A percentile compares a stretch with the other conserved stretches of the same genome.
Conservation (phyloP, 2,888 invertebrate species). For the Halocaridina rubra region DNA sequence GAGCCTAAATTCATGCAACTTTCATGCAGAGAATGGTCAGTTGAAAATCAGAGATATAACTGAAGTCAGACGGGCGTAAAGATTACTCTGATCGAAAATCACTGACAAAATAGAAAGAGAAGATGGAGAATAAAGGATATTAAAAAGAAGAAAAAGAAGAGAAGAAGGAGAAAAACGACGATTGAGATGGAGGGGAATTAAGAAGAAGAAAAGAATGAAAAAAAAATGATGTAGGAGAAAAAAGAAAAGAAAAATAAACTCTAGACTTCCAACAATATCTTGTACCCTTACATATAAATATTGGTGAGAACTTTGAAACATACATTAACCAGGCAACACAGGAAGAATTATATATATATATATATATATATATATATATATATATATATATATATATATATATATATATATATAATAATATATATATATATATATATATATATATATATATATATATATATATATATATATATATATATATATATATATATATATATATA, state of each 20-base stretch:
- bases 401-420: conserved; percentile 10
- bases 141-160: not conserved
- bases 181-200: not conserved
- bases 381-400: not conserved
- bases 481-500: not conserved
- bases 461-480: conserved; percentile 10
- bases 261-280: not conserved
- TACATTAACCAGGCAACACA: not conserved
- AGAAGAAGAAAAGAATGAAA: not conserved
- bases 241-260: not conserved
- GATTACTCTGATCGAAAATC: too few species aligned
- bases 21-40: too few species aligned
- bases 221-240: not conserved
- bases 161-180: not conserved
- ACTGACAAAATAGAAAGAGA: not conserved
- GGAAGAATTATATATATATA: not conserved
- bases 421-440: not conserved
- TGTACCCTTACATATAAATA: too few species aligned
- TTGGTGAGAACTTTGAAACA: too few species aligned
- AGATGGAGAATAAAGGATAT: not conserved
- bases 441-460: conserved; percentile 15
- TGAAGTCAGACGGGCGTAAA: not conserved
- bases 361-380: not conserved
- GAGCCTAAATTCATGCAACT: too few species aligned
- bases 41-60: too few species aligned